These are phyloP conservation scores for Vultur gryphus DNA, from an alignment of 2,797 vertebrate genomes.

Conservation along the genomic window DNA sequence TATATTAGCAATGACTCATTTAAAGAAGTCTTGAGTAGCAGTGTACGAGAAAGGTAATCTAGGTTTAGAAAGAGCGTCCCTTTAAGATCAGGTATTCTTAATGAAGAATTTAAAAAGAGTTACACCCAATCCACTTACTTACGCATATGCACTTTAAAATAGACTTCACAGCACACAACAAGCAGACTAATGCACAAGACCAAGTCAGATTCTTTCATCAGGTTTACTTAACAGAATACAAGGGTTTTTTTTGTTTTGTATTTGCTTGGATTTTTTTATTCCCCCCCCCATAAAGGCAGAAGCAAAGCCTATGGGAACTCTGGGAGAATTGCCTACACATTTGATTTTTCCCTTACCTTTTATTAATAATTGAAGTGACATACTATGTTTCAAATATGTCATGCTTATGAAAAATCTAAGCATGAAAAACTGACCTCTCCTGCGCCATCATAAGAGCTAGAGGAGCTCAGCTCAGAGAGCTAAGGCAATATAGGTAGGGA, in stretches of 20 bases:
- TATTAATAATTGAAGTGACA: neutral
- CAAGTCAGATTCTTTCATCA: neutral
- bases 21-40: neutral
- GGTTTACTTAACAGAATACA: neutral
- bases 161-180: neutral
- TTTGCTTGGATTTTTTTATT: neutral
- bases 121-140: neutral
- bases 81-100: neutral
- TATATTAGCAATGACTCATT: neutral
- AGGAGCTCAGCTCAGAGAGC: neutral
- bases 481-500: neutral
- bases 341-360: accelerated
- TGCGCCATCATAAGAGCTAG: neutral
- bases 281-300: accelerated
- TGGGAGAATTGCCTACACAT: neutral
- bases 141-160: accelerated
- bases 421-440: neutral
- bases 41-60: neutral
- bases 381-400: neutral
- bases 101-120: neutral
- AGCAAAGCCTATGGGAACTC: neutral
- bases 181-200: neutral
- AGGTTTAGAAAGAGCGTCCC: neutral
- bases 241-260: accelerated
- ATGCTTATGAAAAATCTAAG: neutral